Base-by-base conservation (phyloP, 1,140 invertebrate species). In the Meloidogyne chitwoodi region DNA sequence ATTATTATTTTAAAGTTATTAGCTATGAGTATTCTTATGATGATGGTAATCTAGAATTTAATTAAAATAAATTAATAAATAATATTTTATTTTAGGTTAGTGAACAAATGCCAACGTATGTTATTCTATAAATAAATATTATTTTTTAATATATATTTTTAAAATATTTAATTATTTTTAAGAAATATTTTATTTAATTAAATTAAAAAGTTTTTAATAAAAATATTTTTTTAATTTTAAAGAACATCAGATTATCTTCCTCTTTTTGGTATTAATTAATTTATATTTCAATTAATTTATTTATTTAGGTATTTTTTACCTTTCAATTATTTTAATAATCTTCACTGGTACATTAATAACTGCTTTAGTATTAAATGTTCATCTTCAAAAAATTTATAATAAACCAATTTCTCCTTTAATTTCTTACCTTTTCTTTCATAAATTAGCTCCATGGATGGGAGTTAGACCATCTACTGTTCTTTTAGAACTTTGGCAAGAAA, bases 1-100 rank as follows among this genome's bases (percentile, higher is more conserved):
- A 16, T 38, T n/a, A 74, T 22, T 12, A n/a, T 48, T 27, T 68
- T 80, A 24, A 16, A 78, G 77, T 81, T 86, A 12, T 79, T 86
- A n/a, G 85, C 85, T n/a, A 86, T 86, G 84, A 81, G 78, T 27
- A 86, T 87, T 77, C 75, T 86, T 29, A 81, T 86, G 79, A 86
- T 86, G 85, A 82, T 82, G 71, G 80, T 81, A 44, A 70, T 19
- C 38, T 34, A n/a, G n/a, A 48, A 34, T 48, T 41, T 14, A 11
- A 4, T 68, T 26, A 12, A 41, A n/a, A 67, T 0, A 5, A 67
- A 56, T 31, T 41, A 24, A 31, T 0, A 22, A n/a, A 19, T 5
- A 67, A 67, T 6, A 5, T 19, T n/a, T 6, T 6, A 67, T 8
- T n/a, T 70, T 44, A 70, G 68, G 68, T 70, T 56, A 63, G 80